A percentile compares a stretch with the other conserved stretches of the same genome.
Conservation (phyloP, 2,888 invertebrate species). For the Celastrina argiolus region DNA sequence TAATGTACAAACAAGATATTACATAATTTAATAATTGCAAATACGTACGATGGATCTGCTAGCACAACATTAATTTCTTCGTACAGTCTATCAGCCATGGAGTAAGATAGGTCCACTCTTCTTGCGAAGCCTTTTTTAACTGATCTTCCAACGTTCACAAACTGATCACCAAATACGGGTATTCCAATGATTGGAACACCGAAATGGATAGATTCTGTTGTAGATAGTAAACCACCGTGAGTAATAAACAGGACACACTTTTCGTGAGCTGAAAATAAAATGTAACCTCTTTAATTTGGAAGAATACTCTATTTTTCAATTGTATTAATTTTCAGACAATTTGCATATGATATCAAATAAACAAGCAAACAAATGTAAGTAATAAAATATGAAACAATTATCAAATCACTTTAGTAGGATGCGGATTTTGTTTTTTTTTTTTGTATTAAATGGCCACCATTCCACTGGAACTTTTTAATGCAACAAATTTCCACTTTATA, state of each 20-base stretch:
- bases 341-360: no score
- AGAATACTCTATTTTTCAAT: background rate
- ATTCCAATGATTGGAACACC: conserved; percentile 52
- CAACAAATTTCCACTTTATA: background rate
- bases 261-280: conserved; percentile 44
- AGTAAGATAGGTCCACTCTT: conserved; percentile 41
- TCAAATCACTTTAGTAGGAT: no score
- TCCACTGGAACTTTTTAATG: no score
- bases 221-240: conserved; percentile 50
- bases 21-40: background rate
- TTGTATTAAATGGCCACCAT: no score
- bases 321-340: background rate
- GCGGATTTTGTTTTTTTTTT: no score
- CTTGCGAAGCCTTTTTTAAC: conserved; percentile 45
- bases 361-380: no score
- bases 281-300: background rate
- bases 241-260: conserved; percentile 51
- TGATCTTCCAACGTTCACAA: conserved; percentile 44
- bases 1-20: no score
- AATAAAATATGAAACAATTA: no score
- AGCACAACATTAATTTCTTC: conserved; percentile 45
- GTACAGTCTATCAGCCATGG: conserved; percentile 41
- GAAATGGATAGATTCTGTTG: conserved; percentile 48
- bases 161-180: conserved; percentile 52
- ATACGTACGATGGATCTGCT: conserved; percentile 42